Percentiles rank a stretch among this genome's conserved stretches.
Evolutionary conservation across 1,140 invertebrate genomes (phyloP).

Genomic region (Tetragonula clypearis): DNA sequence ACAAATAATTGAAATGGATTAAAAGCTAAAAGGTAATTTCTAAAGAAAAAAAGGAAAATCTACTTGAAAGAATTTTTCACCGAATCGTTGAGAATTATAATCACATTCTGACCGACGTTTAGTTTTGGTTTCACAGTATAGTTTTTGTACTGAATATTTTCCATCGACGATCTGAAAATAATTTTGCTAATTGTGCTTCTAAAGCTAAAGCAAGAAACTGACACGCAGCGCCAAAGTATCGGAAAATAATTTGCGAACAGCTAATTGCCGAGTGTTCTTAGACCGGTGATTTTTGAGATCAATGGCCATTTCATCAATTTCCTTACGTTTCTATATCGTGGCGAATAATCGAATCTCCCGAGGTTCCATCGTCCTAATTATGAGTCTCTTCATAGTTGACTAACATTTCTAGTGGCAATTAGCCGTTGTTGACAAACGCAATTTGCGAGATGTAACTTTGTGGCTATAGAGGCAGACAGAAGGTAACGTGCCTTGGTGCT

Average conservation of each 20-base stretch:
- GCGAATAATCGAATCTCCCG: conserved; percentile 75
- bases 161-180: too few relatives aligned
- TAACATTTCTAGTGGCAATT: conserved; percentile 79
- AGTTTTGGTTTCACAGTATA: too few relatives aligned
- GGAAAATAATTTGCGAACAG: background rate
- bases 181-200: too few relatives aligned
- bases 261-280: background rate
- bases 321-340: background rate
- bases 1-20: too few relatives aligned
- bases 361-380: conserved; percentile 77
- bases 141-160: too few relatives aligned
- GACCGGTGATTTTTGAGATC: background rate
- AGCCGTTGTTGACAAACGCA: conserved; percentile 80
- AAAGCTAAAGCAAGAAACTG: background rate
- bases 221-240: background rate
- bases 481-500: conserved; percentile 34
- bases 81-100: too few relatives aligned
- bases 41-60: too few relatives aligned
- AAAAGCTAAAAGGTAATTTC: too few relatives aligned
- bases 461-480: conserved; percentile 50
- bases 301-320: background rate
- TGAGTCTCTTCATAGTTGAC: conserved; percentile 77
- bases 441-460: conserved; percentile 80
- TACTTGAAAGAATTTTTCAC: too few relatives aligned
- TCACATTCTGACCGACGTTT: too few relatives aligned